These are phyloP conservation scores for Ascidia mentula DNA, from an alignment of 23 tunicate genomes.

Conservation along the genomic window DNA sequence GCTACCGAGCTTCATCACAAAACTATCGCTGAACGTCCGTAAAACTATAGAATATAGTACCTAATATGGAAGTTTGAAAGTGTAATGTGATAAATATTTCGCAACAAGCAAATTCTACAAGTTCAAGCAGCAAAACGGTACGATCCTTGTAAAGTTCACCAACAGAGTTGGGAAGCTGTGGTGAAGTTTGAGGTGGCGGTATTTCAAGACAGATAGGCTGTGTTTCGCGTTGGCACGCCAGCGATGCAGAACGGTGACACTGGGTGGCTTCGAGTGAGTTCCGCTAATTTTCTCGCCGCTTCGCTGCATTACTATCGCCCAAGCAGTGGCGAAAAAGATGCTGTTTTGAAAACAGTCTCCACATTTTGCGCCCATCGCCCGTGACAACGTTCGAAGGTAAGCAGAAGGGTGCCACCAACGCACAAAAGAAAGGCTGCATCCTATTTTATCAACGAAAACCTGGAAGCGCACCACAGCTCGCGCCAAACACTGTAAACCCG, in stretches of 20 bases:
- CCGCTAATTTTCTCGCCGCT: slow-evolving; percentile 8
- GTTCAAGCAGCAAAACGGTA: too few relatives aligned
- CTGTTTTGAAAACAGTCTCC: slow-evolving; percentile 2
- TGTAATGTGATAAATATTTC: too few relatives aligned
- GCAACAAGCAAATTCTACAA: too few relatives aligned
- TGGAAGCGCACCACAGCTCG: too few relatives aligned
- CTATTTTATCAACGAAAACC: too few relatives aligned
- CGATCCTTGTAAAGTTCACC: too few relatives aligned
- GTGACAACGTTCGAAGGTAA: slow-evolving; percentile 24
- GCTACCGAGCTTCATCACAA: too few relatives aligned
- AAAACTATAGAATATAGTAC: too few relatives aligned
- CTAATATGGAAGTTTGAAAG: too few relatives aligned
- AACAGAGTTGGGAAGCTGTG: neutral
- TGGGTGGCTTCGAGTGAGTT: slow-evolving; percentile 4
- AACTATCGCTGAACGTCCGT: too few relatives aligned
- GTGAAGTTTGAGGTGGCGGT: neutral
- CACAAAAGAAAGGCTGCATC: neutral
- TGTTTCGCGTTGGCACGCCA: neutral
- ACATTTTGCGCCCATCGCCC: slow-evolving; percentile 16
- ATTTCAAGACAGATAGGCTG: neutral
- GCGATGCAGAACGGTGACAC: neutral
- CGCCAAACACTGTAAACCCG: too few relatives aligned
- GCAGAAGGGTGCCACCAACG: slow-evolving; percentile 2
- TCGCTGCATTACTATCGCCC: neutral
- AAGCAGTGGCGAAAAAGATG: neutral